These are phyloP conservation scores for Neoscelio sp. DNA, from an alignment of 2,888 invertebrate genomes.

Conservation along the genomic window DNA sequence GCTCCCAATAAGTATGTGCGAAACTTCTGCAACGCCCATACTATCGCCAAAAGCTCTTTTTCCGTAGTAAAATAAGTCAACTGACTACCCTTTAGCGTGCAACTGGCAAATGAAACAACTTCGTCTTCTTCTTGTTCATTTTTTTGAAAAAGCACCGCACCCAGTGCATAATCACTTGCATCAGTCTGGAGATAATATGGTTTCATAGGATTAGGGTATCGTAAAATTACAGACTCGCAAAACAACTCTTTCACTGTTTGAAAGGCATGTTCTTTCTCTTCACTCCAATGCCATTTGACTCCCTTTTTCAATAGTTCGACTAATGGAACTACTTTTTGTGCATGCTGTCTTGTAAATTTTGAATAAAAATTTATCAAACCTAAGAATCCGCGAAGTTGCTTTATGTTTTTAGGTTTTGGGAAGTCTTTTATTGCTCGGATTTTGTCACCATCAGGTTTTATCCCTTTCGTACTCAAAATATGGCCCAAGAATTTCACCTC, in stretches of 20 bases:
- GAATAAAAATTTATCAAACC: constrained; percentile 68
- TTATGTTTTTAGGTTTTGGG: constrained; percentile 58
- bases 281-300: constrained; percentile 1
- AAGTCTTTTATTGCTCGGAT: constrained; percentile 60
- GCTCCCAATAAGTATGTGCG: constrained; percentile 49
- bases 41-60: constrained; percentile 45
- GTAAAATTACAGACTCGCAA: not conserved
- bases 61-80: constrained; percentile 38
- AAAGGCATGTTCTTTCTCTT: constrained; percentile 13
- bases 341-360: constrained; percentile 54
- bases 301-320: constrained; percentile 8
- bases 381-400: constrained; percentile 65
- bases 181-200: constrained; percentile 65
- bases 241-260: constrained; percentile 23
- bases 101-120: constrained; percentile 70
- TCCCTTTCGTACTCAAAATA: not conserved
- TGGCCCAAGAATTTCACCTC: constrained; percentile 1
- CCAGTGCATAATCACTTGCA: constrained; percentile 52
- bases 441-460: constrained; percentile 39
- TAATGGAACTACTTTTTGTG: constrained; percentile 11
- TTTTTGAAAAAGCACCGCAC: constrained; percentile 34
- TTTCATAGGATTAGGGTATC: constrained; percentile 21
- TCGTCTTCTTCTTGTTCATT: constrained; percentile 12
- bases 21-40: constrained; percentile 46
- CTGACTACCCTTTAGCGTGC: constrained; percentile 50